Evolutionary conservation across 1,140 invertebrate species (phyloP), one percentile per base, ranked within the genome.

Genomic region (Hylaeus anthracinus): DNA sequence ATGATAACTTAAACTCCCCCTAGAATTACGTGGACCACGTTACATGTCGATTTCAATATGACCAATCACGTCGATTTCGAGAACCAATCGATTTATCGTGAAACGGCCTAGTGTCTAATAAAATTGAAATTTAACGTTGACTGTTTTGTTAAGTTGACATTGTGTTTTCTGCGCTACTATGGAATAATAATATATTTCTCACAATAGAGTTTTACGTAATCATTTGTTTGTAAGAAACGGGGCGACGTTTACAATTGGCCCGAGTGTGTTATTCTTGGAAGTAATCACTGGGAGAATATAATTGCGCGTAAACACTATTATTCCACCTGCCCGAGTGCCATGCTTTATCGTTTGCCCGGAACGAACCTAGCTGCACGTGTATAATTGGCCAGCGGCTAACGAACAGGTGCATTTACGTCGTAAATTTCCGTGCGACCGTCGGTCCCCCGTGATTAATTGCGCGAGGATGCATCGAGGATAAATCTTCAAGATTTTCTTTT

Each of bases 321-420:
- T 66, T 43, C n/a, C 0, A 15, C 66, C 14, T 37, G 12, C 37
- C 37, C 39, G 45, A 8, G 48, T n/a, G 12, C 5, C 8, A 43
- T 66, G n/a, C 15, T 66, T 55, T 66, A 63, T 66, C 48, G 8
- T 75, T 66, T 55, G 5, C 39, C 5, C 48, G 39, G 5, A 41
- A 41, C 15, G 37, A 61, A 26, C 5, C 3, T 26, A 1, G 15
- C 2, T 26, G 12, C n/a, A 15, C n/a, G 51, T 5, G 61, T 65
- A 14, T 66, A 75, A 75, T 75, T 75, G 51, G n/a, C 39, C 15
- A 26, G 61, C 15, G 45, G 48, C 14, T 63, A 72, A 72, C 53
- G 41, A 45, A 72, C 56, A 60, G 41, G 4, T 26, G 56, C 15
- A 26, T 58, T 72, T 5, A 45, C 39, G 53, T 58, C 15, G 15